phyloP scores from a whole-genome alignment of 2,113 vertebrate genomes.

The Neopipo cinnamomea region DNA sequence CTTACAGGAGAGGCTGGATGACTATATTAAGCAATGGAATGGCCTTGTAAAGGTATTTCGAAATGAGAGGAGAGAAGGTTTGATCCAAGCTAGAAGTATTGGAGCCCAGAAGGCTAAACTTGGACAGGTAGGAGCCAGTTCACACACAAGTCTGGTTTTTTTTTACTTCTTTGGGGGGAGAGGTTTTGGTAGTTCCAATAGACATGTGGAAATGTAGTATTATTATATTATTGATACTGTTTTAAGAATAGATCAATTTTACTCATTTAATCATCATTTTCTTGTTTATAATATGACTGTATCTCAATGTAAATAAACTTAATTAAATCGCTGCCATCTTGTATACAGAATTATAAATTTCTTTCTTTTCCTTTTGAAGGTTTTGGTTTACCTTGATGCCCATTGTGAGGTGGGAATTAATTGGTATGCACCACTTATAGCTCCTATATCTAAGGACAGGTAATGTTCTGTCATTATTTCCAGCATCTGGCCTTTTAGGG shows the following conservation, averaged over 20 bases:
- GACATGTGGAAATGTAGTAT: not conserved
- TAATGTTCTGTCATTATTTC: slow-evolving; percentile 68
- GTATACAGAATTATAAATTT: not conserved
- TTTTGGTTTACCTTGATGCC: slow-evolving; percentile 96
- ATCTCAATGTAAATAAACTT: not conserved
- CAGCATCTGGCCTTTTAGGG: not conserved
- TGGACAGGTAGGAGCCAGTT: slow-evolving; percentile 83
- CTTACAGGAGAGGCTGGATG: slow-evolving; percentile 90
- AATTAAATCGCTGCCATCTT: not conserved
- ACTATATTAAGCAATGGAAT: slow-evolving; percentile 96
- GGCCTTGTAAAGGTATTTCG: slow-evolving; percentile 94
- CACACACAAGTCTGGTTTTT: not conserved
- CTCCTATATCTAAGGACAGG: slow-evolving; percentile 98
- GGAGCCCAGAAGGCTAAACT: slow-evolving; percentile 91
- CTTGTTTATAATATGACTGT: not conserved
- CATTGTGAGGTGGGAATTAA: slow-evolving; percentile 97
- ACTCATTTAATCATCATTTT: not conserved
- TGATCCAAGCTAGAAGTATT: slow-evolving; percentile 97
- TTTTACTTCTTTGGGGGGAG: accelerated
- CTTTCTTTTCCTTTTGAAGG: slow-evolving; percentile 76
- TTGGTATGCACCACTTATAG: slow-evolving; percentile 94
- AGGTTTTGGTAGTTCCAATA: not conserved
- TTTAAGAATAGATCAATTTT: not conserved
- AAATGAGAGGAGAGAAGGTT: slow-evolving; percentile 94
- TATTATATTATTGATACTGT: not conserved